These are phyloP conservation scores for Tortricodes alternella DNA, from an alignment of 2,888 invertebrate species.

Conservation along the genomic window DNA sequence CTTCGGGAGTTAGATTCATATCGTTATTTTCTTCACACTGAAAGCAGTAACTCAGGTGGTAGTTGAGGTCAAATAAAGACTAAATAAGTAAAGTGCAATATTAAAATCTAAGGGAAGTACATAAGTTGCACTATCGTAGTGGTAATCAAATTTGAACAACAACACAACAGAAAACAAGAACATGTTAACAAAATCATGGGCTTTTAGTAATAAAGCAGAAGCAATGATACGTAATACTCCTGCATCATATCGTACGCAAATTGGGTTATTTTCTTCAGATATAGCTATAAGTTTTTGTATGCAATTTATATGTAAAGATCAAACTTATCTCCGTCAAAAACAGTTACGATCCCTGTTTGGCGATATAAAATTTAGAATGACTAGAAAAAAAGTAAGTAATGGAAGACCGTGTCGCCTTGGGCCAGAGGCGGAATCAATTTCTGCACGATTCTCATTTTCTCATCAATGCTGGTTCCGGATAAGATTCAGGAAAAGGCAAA, in stretches of 20 bases:
- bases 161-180: background rate
- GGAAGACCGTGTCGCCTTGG: slow-evolving; percentile 50
- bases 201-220: slow-evolving; percentile 7
- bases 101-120: too few relatives aligned
- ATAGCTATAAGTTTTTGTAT: slow-evolving; percentile 9
- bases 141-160: too few relatives aligned
- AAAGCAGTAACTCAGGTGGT: background rate
- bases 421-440: slow-evolving; percentile 66
- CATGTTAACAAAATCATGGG: background rate
- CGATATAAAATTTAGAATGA: slow-evolving; percentile 40
- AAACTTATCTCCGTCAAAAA: slow-evolving; percentile 27
- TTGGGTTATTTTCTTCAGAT: slow-evolving; percentile 19
- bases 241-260: slow-evolving; percentile 13
- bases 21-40: slow-evolving; percentile 17
- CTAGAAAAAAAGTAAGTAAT: slow-evolving; percentile 48
- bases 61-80: background rate
- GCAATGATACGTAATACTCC: background rate
- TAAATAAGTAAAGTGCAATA: too few relatives aligned
- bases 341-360: slow-evolving; percentile 35
- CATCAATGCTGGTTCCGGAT: slow-evolving; percentile 41
- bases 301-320: slow-evolving; percentile 29
- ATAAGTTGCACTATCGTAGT: too few relatives aligned
- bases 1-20: slow-evolving; percentile 18
- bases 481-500: slow-evolving; percentile 40
- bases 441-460: slow-evolving; percentile 57